Percentiles rank a stretch among this genome's conserved stretches.
These are phyloP conservation scores for Alloplasta piceator DNA, from an alignment of 2,888 invertebrate genomes.

Conservation along the genomic window DNA sequence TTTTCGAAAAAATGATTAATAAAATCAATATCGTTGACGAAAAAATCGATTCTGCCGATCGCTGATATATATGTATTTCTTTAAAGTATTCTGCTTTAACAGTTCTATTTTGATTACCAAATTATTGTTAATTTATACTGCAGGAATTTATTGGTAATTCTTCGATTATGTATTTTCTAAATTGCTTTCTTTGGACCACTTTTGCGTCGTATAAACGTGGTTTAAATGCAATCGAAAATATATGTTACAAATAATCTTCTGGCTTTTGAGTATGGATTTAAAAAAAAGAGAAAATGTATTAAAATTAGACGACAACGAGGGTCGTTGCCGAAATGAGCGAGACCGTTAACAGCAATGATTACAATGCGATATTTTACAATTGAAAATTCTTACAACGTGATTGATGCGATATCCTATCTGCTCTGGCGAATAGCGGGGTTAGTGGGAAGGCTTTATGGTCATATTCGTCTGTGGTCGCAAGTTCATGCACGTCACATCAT, in stretches of 20 bases:
- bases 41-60: no score
- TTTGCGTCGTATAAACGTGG: background rate
- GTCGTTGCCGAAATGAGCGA: slow-evolving; percentile 36
- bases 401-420: slow-evolving; percentile 49
- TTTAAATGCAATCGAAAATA: slow-evolving; percentile 29
- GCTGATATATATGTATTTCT: no score
- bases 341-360: slow-evolving; percentile 28
- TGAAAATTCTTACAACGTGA: slow-evolving; percentile 33
- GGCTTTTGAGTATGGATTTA: background rate
- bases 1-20: no score
- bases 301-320: background rate
- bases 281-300: background rate
- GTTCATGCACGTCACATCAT: slow-evolving; percentile 75
- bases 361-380: slow-evolving; percentile 22
- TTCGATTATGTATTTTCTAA: slow-evolving; percentile 4
- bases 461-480: slow-evolving; percentile 74
- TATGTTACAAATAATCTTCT: slow-evolving; percentile 8
- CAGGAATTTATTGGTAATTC: background rate
- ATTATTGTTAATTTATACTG: no score
- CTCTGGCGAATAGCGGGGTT: slow-evolving; percentile 62
- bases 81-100: background rate
- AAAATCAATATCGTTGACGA: no score
- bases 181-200: background rate
- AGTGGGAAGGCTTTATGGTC: slow-evolving; percentile 73
- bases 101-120: background rate